phyloP scores from a whole-genome alignment of 2,888 invertebrate species.

The Pomacea canaliculata region DNA sequence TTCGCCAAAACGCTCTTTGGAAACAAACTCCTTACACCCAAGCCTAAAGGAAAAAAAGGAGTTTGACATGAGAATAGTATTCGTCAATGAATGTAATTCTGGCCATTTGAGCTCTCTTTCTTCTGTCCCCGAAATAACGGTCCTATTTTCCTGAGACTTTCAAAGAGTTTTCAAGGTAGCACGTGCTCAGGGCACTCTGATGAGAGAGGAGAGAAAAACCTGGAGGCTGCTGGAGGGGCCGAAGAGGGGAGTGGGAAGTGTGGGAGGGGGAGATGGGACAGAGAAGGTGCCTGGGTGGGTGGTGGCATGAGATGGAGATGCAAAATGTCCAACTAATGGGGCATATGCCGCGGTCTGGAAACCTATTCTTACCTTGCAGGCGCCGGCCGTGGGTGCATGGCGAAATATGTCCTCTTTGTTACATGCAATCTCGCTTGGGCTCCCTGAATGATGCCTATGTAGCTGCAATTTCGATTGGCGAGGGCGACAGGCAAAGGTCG shows the following conservation, averaged over 20 bases:
- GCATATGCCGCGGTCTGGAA: neutral
- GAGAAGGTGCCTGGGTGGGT: neutral
- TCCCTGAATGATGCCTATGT: neutral
- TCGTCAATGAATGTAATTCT: constrained; percentile 2
- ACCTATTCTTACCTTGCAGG: too few relatives aligned
- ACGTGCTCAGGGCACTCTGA: neutral
- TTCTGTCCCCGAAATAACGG: constrained; percentile 1
- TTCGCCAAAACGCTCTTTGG: neutral
- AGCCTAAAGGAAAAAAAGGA: neutral
- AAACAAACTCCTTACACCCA: constrained; percentile 1
- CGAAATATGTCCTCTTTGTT: neutral
- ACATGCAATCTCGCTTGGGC: neutral
- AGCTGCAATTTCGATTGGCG: neutral
- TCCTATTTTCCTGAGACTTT: neutral
- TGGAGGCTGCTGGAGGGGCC: neutral
- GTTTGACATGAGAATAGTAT: constrained; percentile 7
- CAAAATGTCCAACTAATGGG: neutral
- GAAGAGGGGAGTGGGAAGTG: neutral
- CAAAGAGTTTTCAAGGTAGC: neutral
- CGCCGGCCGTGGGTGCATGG: too few relatives aligned
- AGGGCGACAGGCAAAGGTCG: neutral
- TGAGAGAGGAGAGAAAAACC: neutral
- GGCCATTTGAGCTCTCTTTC: neutral
- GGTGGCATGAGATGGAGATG: too few relatives aligned
- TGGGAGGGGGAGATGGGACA: neutral